Evolutionary conservation across 2,797 vertebrate species (phyloP).

Genomic region (Ctenochaetus hawaiiensis): DNA sequence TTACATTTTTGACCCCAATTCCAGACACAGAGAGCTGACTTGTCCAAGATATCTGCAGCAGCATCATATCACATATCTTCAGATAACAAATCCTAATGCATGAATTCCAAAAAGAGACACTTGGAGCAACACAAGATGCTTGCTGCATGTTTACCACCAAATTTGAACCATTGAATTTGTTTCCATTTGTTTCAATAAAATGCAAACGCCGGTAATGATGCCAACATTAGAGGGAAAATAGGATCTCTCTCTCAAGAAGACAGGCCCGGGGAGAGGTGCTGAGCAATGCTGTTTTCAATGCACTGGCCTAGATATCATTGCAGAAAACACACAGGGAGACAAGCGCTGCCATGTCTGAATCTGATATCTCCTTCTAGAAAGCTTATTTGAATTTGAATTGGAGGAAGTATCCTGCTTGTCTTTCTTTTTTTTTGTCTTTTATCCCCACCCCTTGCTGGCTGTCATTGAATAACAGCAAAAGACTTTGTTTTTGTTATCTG

Average conservation of each 20-base stretch:
- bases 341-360: conserved; percentile 54
- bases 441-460: conserved; percentile 32
- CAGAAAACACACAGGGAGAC: conserved; percentile 37
- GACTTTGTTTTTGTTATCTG: conserved; percentile 58
- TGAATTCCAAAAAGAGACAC: conserved; percentile 1
- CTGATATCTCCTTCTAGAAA: conserved; percentile 53
- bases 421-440: conserved; percentile 35
- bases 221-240: conserved; percentile 24
- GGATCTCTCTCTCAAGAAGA: conserved; percentile 28
- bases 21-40: too few relatives aligned
- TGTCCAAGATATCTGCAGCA: too few relatives aligned
- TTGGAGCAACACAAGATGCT: not conserved
- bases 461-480: conserved; percentile 46
- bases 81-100: not conserved
- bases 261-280: conserved; percentile 33
- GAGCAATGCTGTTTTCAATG: conserved; percentile 38
- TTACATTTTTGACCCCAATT: too few relatives aligned
- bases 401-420: conserved; percentile 64
- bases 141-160: not conserved
- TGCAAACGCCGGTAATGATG: conserved; percentile 28
- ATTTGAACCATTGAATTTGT: conserved; percentile 8
- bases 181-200: conserved; percentile 22
- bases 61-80: not conserved
- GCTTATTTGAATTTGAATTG: conserved; percentile 60
- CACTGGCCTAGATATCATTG: conserved; percentile 53